phyloP scores from a whole-genome alignment of 2,888 invertebrate species.

The Conchocele bisecta region DNA sequence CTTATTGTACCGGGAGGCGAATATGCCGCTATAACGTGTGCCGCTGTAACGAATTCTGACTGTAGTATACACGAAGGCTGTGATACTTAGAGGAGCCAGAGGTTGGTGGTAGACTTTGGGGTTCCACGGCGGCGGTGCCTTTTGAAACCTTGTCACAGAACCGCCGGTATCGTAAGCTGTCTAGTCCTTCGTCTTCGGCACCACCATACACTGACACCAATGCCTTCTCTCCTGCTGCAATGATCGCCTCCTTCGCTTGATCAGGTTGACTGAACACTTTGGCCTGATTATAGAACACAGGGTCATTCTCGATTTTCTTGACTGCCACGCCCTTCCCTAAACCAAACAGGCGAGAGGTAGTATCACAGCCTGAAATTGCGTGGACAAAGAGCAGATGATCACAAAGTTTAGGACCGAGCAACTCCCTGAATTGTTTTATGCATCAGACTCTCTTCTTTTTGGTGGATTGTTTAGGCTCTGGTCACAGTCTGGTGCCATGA shows the following conservation, averaged over 20 bases:
- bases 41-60: too few relatives aligned
- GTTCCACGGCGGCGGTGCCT: conserved; percentile 29
- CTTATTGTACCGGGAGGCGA: too few relatives aligned
- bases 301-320: conserved; percentile 7
- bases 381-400: conserved; percentile 48
- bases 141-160: conserved; percentile 13
- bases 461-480: conserved; percentile 13
- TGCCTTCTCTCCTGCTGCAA: conserved; percentile 34
- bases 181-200: not conserved
- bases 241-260: conserved; percentile 13
- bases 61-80: conserved; percentile 51
- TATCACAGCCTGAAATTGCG: conserved; percentile 58
- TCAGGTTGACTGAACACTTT: not conserved
- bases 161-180: conserved; percentile 12
- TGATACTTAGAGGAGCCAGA: conserved; percentile 57
- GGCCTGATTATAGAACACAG: not conserved
- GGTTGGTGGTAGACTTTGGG: conserved; percentile 62
- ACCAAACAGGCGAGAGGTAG: conserved; percentile 50
- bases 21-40: too few relatives aligned
- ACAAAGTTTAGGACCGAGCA: conserved; percentile 33
- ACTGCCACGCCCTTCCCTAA: conserved; percentile 37
- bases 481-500: conserved; percentile 41
- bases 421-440: conserved; percentile 21
- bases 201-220: conserved; percentile 24
- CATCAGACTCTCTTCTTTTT: conserved; percentile 38